Conservation (phyloP, 1,140 invertebrate species). For the Marisa cornuarietis region DNA sequence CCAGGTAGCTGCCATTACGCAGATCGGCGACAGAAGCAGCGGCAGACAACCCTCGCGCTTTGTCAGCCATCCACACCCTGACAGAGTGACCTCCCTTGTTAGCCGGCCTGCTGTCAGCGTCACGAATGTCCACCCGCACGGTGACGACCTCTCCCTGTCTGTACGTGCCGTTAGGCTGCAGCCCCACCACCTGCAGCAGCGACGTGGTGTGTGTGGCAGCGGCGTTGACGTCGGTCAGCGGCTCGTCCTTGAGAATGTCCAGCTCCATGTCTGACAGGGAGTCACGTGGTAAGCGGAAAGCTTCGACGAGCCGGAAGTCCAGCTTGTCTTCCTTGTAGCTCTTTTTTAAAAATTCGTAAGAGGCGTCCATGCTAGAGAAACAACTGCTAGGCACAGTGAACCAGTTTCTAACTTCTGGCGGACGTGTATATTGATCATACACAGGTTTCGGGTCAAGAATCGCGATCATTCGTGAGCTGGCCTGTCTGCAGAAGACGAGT, state of each 20-base stretch:
- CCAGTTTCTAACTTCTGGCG: too few species aligned
- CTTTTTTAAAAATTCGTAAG: too few species aligned
- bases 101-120: neutral
- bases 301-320: too few species aligned
- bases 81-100: conserved; percentile 22
- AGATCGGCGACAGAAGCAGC: conserved; percentile 29
- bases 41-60: conserved; percentile 1
- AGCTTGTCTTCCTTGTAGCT: too few species aligned
- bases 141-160: conserved; percentile 3
- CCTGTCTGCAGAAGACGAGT: too few species aligned
- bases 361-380: too few species aligned
- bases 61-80: conserved; percentile 27
- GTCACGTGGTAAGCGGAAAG: neutral
- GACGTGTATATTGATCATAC: too few species aligned
- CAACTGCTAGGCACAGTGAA: too few species aligned
- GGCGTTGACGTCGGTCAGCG: neutral
- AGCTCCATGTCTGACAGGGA: neutral
- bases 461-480: too few species aligned
- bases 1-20: conserved; percentile 36
- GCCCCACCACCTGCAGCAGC: neutral
- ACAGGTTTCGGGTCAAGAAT: too few species aligned
- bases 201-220: neutral
- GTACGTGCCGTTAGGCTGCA: neutral
- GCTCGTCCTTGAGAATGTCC: conserved; percentile 4
- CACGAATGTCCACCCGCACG: conserved; percentile 8